phyloP scores from a whole-genome alignment of 2,888 invertebrate species.

The Artemia sinica region DNA sequence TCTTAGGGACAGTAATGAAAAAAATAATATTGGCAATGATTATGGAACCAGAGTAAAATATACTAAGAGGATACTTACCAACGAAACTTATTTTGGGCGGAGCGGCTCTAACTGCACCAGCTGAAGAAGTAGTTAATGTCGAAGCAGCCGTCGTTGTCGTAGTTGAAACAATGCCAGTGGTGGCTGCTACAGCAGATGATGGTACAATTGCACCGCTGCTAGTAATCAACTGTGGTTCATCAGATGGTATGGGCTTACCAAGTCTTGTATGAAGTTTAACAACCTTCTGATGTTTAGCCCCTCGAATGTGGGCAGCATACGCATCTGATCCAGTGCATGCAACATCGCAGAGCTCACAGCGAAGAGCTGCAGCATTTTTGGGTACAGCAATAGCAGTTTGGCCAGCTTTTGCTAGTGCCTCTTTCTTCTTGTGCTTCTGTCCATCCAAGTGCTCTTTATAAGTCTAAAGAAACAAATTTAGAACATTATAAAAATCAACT shows the following conservation, averaged over 20 bases:
- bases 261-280: constrained; percentile 88
- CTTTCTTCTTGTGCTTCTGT: constrained; percentile 97
- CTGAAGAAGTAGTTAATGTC: constrained; percentile 28
- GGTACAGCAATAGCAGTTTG: constrained; percentile 39
- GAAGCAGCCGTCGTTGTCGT: constrained; percentile 28
- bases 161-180: constrained; percentile 25
- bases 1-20: too few relatives aligned
- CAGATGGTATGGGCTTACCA: constrained; percentile 90
- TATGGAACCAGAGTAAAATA: too few relatives aligned
- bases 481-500: constrained; percentile 11
- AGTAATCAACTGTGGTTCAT: constrained; percentile 45
- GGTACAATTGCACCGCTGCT: constrained; percentile 45
- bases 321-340: constrained; percentile 97
- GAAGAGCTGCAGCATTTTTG: constrained; percentile 45
- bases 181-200: constrained; percentile 26
- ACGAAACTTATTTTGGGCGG: constrained; percentile 71
- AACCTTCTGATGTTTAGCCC: constrained; percentile 89
- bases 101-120: constrained; percentile 34
- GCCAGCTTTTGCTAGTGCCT: constrained; percentile 60
- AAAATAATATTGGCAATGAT: too few relatives aligned
- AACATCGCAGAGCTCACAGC: constrained; percentile 94
- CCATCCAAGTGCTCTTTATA: constrained; percentile 94
- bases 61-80: constrained; percentile 31
- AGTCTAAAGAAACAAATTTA: constrained; percentile 38
- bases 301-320: constrained; percentile 91